Percentiles rank a stretch among this genome's conserved stretches.
Evolutionary conservation across 2,888 invertebrate genomes (phyloP).

Genomic region (Anagyrus pseudococci): DNA sequence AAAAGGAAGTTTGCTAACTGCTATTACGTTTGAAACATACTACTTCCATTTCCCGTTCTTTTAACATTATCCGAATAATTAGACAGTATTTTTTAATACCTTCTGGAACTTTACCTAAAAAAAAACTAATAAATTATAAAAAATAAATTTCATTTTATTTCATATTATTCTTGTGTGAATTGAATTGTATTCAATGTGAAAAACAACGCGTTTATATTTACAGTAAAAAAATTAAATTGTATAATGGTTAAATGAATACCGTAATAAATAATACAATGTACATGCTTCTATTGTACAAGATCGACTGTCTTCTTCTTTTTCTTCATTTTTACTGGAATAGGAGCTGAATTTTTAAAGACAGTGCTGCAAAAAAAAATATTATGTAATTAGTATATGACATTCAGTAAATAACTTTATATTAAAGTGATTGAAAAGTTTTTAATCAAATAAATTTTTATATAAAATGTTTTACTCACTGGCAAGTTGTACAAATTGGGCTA

Average conservation of each 20-base stretch:
- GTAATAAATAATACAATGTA: constrained; percentile 35
- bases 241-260: neutral
- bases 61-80: no score
- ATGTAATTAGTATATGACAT: neutral
- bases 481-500: constrained; percentile 96
- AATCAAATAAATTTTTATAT: neutral
- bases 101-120: no score
- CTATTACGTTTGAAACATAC: no score
- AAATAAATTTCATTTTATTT: no score
- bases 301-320: constrained; percentile 77
- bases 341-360: constrained; percentile 88
- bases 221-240: no score
- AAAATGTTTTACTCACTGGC: constrained; percentile 78
- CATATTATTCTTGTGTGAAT: no score
- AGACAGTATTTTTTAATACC: no score
- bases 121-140: no score
- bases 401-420: neutral
- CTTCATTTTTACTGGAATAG: constrained; percentile 77
- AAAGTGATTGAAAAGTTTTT: neutral
- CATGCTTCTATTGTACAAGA: constrained; percentile 47
- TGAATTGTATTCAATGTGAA: no score
- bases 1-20: no score
- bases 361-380: constrained; percentile 72
- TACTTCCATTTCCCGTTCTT: no score
- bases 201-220: no score